These are phyloP conservation scores for Pangasius sanitwongsei DNA, from an alignment of 2,797 vertebrate genomes.

Conservation along the genomic window DNA sequence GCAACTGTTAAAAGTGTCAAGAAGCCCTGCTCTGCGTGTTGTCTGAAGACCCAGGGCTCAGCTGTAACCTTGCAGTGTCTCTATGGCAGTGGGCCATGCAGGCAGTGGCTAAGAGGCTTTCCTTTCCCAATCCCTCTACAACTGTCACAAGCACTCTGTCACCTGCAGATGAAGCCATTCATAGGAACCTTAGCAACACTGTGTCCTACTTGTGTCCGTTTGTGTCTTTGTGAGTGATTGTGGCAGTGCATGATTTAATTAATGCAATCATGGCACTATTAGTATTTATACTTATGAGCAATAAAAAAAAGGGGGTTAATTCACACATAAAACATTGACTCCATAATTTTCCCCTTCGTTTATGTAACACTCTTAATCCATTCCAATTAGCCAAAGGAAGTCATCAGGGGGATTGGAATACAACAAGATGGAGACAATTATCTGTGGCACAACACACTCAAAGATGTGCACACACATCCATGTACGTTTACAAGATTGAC, in stretches of 20 bases:
- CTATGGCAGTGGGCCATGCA: conserved; percentile 43
- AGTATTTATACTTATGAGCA: not conserved
- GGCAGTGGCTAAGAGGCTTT: conserved; percentile 76
- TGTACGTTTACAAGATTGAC: conserved; percentile 17
- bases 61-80: conserved; percentile 52
- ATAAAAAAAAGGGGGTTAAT: not conserved
- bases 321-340: not conserved
- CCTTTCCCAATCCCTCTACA: conserved; percentile 73
- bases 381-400: conserved; percentile 39
- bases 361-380: conserved; percentile 40
- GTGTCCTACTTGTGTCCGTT: conserved; percentile 32
- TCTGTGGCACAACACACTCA: conserved; percentile 15
- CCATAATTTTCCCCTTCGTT: not conserved
- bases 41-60: conserved; percentile 4
- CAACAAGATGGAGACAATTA: conserved; percentile 34
- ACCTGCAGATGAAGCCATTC: conserved; percentile 76
- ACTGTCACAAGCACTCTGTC: conserved; percentile 81
- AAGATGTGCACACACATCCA: not conserved
- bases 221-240: not conserved
- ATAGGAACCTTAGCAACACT: conserved; percentile 63
- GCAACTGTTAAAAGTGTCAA: conserved; percentile 18
- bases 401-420: conserved; percentile 46
- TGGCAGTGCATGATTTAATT: conserved; percentile 1
- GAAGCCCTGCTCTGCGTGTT: not conserved
- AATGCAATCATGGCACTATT: not conserved